Conservation (phyloP, 2,888 invertebrate genomes). For the Stenolophus ochropezus region DNA sequence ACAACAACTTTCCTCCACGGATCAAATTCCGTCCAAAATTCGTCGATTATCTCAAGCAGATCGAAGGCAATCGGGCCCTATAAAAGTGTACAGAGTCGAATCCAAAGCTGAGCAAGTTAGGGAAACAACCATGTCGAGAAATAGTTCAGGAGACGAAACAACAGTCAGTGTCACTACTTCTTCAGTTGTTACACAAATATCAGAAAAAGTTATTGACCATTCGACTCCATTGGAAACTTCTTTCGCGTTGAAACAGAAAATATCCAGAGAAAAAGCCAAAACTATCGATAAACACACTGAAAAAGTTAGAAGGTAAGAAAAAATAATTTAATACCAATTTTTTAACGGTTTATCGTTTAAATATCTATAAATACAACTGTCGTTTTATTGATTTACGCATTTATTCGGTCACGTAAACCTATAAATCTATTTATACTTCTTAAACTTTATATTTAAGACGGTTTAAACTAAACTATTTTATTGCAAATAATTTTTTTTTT, state of each 20-base stretch:
- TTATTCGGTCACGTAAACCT: neutral
- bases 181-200: constrained; percentile 63
- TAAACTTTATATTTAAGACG: constrained; percentile 18
- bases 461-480: neutral
- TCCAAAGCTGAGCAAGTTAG: constrained; percentile 65
- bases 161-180: constrained; percentile 68
- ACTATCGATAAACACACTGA: constrained; percentile 61
- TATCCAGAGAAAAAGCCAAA: neutral
- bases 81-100: constrained; percentile 74
- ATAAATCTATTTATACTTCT: constrained; percentile 13
- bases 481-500: neutral
- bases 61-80: constrained; percentile 73
- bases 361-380: neutral
- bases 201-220: constrained; percentile 60
- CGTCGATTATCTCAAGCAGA: constrained; percentile 73
- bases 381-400: constrained; percentile 3
- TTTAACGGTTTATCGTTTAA: neutral
- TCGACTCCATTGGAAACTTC: constrained; percentile 23
- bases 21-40: constrained; percentile 74
- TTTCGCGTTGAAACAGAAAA: constrained; percentile 29
- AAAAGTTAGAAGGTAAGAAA: constrained; percentile 66
- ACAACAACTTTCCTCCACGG: constrained; percentile 73
- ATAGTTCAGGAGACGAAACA: constrained; percentile 68
- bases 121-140: constrained; percentile 69
- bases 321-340: neutral